These are phyloP conservation scores for Ornithoptera priamus DNA, from an alignment of 2,888 invertebrate genomes.

Conservation along the genomic window DNA sequence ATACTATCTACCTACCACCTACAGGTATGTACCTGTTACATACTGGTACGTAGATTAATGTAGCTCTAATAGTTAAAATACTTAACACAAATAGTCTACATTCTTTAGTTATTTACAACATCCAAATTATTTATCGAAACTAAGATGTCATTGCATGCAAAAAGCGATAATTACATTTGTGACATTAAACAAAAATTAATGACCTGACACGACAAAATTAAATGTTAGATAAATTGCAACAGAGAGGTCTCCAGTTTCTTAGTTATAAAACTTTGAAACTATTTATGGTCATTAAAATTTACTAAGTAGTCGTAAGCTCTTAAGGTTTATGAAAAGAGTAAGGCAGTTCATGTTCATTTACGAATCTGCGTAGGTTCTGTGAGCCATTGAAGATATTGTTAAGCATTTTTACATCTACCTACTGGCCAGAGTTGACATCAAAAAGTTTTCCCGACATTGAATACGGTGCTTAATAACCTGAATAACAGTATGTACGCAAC, in stretches of 20 bases:
- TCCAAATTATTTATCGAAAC: neutral
- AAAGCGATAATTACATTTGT: too few species aligned
- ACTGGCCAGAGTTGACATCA: slow-evolving; percentile 49
- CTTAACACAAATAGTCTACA: slow-evolving; percentile 8
- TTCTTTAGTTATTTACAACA: slow-evolving; percentile 12
- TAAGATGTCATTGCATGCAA: too few species aligned
- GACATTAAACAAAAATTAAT: too few species aligned
- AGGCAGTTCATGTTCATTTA: too few species aligned
- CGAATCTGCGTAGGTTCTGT: slow-evolving; percentile 8
- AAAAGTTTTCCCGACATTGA: slow-evolving; percentile 54
- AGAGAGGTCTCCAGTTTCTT: too few species aligned
- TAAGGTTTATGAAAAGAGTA: too few species aligned
- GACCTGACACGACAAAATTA: too few species aligned
- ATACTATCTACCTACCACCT: slow-evolving; percentile 2
- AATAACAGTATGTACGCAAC: slow-evolving; percentile 39
- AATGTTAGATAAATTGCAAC: too few species aligned
- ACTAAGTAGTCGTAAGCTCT: too few species aligned
- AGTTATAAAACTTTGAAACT: too few species aligned
- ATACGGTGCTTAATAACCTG: slow-evolving; percentile 53
- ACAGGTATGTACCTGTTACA: slow-evolving; percentile 5
- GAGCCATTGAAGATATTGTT: slow-evolving; percentile 20
- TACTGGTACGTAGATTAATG: slow-evolving; percentile 19
- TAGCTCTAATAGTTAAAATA: slow-evolving; percentile 14
- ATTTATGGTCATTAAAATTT: too few species aligned
- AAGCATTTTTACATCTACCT: slow-evolving; percentile 30